A percentile compares a stretch with the other conserved stretches of the same genome.
Conservation (phyloP, 1,140 invertebrate species). For the Panagrolaimus sp. region DNA sequence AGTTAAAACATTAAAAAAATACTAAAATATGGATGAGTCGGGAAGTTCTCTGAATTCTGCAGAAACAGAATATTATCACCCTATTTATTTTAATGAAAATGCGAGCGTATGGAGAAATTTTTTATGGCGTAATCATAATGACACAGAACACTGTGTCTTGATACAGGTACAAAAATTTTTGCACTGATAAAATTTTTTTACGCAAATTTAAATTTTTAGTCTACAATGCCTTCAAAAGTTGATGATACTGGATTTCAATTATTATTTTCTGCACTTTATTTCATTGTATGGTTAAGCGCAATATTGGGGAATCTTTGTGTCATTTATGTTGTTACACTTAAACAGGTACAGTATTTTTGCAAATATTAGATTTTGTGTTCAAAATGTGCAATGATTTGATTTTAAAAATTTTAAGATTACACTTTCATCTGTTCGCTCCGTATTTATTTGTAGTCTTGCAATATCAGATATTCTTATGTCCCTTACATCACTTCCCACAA, state of each 20-base stretch:
- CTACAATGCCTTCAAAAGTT: slow-evolving; percentile 44
- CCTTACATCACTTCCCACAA: slow-evolving; percentile 54
- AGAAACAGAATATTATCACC: too few relatives aligned
- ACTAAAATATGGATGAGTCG: too few relatives aligned
- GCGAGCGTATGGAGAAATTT: slow-evolving; percentile 38
- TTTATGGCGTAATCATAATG: slow-evolving; percentile 36
- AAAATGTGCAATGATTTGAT: slow-evolving; percentile 1
- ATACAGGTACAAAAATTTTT: slow-evolving; percentile 34
- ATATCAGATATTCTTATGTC: slow-evolving; percentile 53
- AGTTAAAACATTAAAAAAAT: too few relatives aligned
- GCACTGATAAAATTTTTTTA: neutral
- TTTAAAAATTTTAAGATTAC: slow-evolving; percentile 46
- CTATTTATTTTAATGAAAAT: neutral
- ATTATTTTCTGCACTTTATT: slow-evolving; percentile 53
- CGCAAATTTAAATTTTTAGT: slow-evolving; percentile 23
- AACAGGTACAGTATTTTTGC: slow-evolving; percentile 49
- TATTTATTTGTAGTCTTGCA: slow-evolving; percentile 57
- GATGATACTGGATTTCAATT: slow-evolving; percentile 44
- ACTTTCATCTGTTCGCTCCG: slow-evolving; percentile 52
- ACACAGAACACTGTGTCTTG: slow-evolving; percentile 28
- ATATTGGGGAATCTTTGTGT: slow-evolving; percentile 54
- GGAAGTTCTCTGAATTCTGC: too few relatives aligned
- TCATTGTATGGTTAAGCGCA: slow-evolving; percentile 53
- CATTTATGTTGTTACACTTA: slow-evolving; percentile 55
- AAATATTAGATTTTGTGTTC: neutral